Evolutionary conservation across 1,140 invertebrate species (phyloP), one percentile per base, ranked within the genome.

Genomic region (Papilio xuthus): DNA sequence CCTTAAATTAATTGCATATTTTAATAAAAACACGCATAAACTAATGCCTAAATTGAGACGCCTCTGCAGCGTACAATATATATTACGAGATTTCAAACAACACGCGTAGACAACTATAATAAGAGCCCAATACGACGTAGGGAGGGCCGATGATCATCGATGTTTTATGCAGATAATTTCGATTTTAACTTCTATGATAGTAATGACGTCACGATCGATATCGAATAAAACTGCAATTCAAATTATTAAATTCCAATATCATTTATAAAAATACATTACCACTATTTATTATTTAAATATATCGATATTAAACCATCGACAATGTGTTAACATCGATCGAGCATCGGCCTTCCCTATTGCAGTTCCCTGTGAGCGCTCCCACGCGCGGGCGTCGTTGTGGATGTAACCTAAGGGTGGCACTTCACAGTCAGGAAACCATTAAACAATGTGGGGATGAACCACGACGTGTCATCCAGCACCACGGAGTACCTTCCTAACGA

Each of bases 21-120:
- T 91, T 87, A 90, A 90, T 90, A 88, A 90, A 91, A 92, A 91
- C 88, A 93, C 90, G 89, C 90, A 88, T 85, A 88, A 86, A 88
- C 85, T 84, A 88, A 90, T 84, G 88, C 86, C 90, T 93, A 92
- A 85, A 88, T 85, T 86, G 87, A 82, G 81, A 77, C 82, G 88
- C 90, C 84, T 73, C 85, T 84, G 78, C 81, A 87, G 89, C 92
- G 83, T 80, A 85, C 83, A 86, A 85, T 88, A 92, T 90, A 92
- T 92, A 88, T 92, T 90, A 93, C 92, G 92, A 94, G 92, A 94
- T 94, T 93, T 93, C 92, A 89, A 91, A 92, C 88, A 89, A 89
- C 90, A 92, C 89, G 84, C 89, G 82, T 89, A 87, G 83, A 89
- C 82, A 87, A 85, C 84, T 88, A 90, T 85, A 53, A 53, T 80